Evolutionary conservation across 1,140 invertebrate species (phyloP).

Genomic region (Chymomyza costata): DNA sequence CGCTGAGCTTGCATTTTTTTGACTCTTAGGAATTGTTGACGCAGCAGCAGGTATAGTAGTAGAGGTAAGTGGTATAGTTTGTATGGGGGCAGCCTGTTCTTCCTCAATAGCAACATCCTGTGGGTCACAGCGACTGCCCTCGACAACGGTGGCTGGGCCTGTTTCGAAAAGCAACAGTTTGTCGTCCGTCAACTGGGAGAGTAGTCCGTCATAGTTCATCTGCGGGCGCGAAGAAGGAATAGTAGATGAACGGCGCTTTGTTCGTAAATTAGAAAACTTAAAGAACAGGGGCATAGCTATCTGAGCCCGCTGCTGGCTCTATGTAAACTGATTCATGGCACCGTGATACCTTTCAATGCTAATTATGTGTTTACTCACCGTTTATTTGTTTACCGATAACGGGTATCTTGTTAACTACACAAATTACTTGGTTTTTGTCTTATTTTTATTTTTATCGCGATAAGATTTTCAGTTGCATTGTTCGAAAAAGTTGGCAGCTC

Average conservation of each 20-base stretch:
- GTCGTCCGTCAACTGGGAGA: conserved; percentile 70
- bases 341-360: conserved; percentile 38
- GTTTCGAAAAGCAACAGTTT: conserved; percentile 57
- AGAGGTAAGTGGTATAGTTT: conserved; percentile 48
- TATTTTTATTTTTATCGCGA: conserved; percentile 23
- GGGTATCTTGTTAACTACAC: conserved; percentile 48
- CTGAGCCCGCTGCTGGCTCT: conserved; percentile 37
- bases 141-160: conserved; percentile 24
- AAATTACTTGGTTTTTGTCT: conserved; percentile 37
- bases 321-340: conserved; percentile 41
- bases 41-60: conserved; percentile 16
- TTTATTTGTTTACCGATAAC: conserved; percentile 71
- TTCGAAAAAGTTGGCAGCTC: conserved; percentile 4
- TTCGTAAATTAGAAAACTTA: conserved; percentile 50
- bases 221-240: conserved; percentile 35
- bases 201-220: conserved; percentile 74
- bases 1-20: neutral
- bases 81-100: conserved; percentile 65
- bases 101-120: conserved; percentile 61
- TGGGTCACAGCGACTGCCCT: conserved; percentile 18
- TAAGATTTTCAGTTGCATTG: conserved; percentile 19
- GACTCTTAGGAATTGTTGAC: too few relatives aligned
- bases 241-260: conserved; percentile 50
- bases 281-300: conserved; percentile 48
- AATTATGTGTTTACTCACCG: conserved; percentile 70